Evolutionary conservation across 2,888 invertebrate species (phyloP).

Genomic region (Athripsodes cinereus): DNA sequence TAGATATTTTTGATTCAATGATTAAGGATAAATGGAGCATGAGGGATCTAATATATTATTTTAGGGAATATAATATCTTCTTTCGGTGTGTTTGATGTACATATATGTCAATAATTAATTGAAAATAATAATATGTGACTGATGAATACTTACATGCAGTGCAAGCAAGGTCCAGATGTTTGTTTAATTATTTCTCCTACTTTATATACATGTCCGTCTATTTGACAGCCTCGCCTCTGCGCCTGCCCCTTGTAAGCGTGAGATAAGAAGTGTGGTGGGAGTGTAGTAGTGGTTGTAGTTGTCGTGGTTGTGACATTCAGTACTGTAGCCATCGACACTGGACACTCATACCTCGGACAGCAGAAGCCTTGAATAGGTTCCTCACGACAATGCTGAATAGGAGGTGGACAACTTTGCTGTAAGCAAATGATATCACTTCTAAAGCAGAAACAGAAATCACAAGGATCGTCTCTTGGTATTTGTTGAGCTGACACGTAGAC

Average conservation of each 20-base stretch:
- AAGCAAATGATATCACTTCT: conserved; percentile 92
- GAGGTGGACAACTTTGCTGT: conserved; percentile 93
- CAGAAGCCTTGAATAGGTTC: conserved; percentile 92
- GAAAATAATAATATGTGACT: too few species aligned
- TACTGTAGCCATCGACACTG: conserved; percentile 78
- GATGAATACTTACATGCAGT: conserved; percentile 87
- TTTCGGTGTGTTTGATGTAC: too few species aligned
- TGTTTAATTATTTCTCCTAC: conserved; percentile 80
- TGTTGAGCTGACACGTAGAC: conserved; percentile 92
- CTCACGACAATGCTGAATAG: conserved; percentile 85
- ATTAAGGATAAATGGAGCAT: too few species aligned
- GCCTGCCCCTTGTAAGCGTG: conserved; percentile 73
- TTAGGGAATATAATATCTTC: too few species aligned
- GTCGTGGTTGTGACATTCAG: conserved; percentile 82
- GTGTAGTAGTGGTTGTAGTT: conserved; percentile 77
- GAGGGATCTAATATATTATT: too few species aligned
- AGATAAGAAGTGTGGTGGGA: conserved; percentile 77
- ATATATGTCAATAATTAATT: too few species aligned
- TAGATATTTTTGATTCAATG: too few species aligned
- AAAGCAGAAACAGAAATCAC: conserved; percentile 96
- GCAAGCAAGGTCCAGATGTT: conserved; percentile 87
- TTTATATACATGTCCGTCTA: conserved; percentile 76
- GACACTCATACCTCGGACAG: conserved; percentile 91
- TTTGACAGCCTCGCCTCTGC: conserved; percentile 74
- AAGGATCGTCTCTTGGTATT: conserved; percentile 90